A percentile compares a stretch with the other conserved stretches of the same genome.
Conservation (phyloP, 2,113 vertebrate species). For the Rhombomys opimus region DNA sequence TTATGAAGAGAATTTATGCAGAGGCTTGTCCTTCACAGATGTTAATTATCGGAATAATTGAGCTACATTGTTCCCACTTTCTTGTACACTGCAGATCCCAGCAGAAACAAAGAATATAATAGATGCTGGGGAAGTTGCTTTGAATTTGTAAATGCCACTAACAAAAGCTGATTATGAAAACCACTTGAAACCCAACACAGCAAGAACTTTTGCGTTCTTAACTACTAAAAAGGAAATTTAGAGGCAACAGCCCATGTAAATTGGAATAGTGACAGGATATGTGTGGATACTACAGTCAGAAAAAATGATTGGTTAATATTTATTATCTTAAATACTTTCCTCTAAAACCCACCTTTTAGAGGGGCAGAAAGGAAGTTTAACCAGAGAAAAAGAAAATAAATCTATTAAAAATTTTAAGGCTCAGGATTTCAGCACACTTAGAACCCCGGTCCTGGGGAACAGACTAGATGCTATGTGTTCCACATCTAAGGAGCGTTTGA, state of each 20-base stretch:
- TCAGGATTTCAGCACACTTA: background rate
- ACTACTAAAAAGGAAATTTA: slow-evolving; percentile 22
- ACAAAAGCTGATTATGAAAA: slow-evolving; percentile 50
- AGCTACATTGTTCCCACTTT: slow-evolving; percentile 55
- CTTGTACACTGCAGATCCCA: slow-evolving; percentile 70
- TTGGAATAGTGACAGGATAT: background rate
- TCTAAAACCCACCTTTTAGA: slow-evolving; percentile 6
- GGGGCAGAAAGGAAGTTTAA: slow-evolving; percentile 24
- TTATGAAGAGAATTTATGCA: slow-evolving; percentile 55
- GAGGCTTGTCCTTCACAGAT: slow-evolving; percentile 74
- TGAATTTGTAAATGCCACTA: slow-evolving; percentile 56
- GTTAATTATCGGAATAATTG: slow-evolving; percentile 70
- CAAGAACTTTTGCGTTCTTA: slow-evolving; percentile 49
- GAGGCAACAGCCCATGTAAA: background rate
- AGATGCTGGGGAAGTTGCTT: slow-evolving; percentile 43
- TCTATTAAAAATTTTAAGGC: background rate
- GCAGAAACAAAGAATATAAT: slow-evolving; percentile 58
- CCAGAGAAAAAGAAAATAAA: slow-evolving; percentile 34
- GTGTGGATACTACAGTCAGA: background rate
- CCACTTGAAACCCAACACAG: slow-evolving; percentile 51
- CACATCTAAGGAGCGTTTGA: background rate
- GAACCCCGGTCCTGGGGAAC: background rate
- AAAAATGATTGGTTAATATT: slow-evolving; percentile 28
- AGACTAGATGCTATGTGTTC: background rate
- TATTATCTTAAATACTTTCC: slow-evolving; percentile 31